Percentiles rank a stretch among this genome's conserved stretches.
phyloP scores from a whole-genome alignment of 2,113 vertebrate species.

The Oenanthe oenanthe region DNA sequence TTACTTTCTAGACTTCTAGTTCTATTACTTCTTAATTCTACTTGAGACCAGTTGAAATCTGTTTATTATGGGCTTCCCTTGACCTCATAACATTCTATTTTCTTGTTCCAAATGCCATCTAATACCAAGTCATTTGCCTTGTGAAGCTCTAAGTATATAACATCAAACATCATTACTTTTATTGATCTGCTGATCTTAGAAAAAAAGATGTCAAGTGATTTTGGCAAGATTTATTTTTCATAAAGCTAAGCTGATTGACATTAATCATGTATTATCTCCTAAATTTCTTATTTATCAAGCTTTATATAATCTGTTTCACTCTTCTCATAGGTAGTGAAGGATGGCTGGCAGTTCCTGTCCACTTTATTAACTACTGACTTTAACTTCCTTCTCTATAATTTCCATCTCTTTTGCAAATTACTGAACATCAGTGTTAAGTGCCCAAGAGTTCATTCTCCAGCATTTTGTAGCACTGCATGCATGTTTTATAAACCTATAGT shows the following conservation, averaged over 20 bases:
- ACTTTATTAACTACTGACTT: not conserved
- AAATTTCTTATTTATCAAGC: constrained; percentile 21
- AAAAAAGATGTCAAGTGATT: not conserved
- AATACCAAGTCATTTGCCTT: not conserved
- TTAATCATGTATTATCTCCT: not conserved
- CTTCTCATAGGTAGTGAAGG: not conserved
- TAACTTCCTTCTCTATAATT: not conserved
- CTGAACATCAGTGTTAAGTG: not conserved
- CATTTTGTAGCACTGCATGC: not conserved
- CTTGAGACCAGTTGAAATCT: not conserved
- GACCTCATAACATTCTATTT: not conserved
- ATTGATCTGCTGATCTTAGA: constrained; percentile 11
- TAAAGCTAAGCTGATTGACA: not conserved
- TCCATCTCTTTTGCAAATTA: not conserved
- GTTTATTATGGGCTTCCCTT: not conserved
- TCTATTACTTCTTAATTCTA: not conserved
- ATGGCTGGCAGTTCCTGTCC: not conserved
- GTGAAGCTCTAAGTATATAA: not conserved
- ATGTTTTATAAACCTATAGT: not conserved
- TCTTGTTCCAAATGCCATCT: constrained; percentile 1
- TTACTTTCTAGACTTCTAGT: not conserved
- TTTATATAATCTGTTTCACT: not conserved
- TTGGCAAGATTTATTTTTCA: constrained; percentile 11
- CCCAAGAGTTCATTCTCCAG: not conserved
- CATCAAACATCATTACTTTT: constrained; percentile 11